Base-by-base conservation (phyloP, 2,113 vertebrate species). In the Scomber scombrus region DNA sequence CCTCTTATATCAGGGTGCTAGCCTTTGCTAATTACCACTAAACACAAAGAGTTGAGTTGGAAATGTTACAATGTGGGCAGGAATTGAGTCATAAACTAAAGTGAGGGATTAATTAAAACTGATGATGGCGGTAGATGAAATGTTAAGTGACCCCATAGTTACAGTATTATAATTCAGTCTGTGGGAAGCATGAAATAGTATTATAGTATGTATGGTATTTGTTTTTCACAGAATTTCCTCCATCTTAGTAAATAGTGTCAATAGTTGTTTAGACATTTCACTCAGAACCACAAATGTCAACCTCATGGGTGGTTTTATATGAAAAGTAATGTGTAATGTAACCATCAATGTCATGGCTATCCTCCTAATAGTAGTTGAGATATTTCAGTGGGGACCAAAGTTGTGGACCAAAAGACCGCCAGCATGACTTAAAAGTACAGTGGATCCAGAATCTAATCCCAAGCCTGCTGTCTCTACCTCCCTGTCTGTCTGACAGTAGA, bases 401-500 rank as follows among this genome's bases (percentile, higher is more conserved):
- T 5, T 56, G 1, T 43, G 40, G 19, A 50, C n/a, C 19, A 51
- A 5, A 19, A 15, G 46, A 52, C 16, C 12, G 26, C 45, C 29
- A 60, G 57, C 43, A 19, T 16, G 5, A 40, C 75, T 70, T 4
- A 49, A 49, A 66, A 65, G 58, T 31, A 31, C 16, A 19, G 58
- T 60, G n/a, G 23, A 78, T 74, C 61, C 23, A n/a, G 45, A 16
- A 58, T 60, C 64, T 61, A 29, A 58, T 83, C 47, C 13, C 65
- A 40, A 23, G 4, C 62, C 64, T 31, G 21, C 69, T 13, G 50
- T 80, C 23, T 64, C 58, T 58, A 40, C 65, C 57, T 64, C 67
- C 52, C 50, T 75, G 52, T 57, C 75, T 21, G 49, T 51, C 58
- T 87, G 90, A 88, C 87, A 84, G 54, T 23, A 18, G 75, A 52